Evolutionary conservation across 2,113 vertebrate species (phyloP).

Genomic region (Lycocorax pyrrhopterus): DNA sequence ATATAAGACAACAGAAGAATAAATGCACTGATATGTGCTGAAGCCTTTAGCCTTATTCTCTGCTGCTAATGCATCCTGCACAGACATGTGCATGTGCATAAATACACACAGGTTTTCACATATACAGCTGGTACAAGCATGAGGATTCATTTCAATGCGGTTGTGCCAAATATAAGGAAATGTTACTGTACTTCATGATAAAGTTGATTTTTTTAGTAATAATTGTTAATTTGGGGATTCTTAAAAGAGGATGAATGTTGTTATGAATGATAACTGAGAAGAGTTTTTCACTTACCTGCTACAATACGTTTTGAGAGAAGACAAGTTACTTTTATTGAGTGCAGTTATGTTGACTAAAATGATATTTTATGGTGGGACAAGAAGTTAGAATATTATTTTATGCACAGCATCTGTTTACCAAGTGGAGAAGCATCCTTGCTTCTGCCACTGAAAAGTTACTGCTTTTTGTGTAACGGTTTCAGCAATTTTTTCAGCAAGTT

Average conservation of each 20-base stretch:
- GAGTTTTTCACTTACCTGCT: background rate
- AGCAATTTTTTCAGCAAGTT: background rate
- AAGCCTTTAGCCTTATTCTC: background rate
- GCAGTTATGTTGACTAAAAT: background rate
- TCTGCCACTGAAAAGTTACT: background rate
- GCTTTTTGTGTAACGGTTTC: background rate
- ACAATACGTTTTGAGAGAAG: background rate
- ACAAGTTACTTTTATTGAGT: background rate
- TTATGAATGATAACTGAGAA: background rate
- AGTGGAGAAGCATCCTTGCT: background rate
- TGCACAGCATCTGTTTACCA: fast-evolving
- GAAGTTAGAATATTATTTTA: background rate
- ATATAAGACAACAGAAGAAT: background rate
- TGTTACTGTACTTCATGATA: background rate
- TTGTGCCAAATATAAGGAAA: background rate
- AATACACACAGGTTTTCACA: fast-evolving
- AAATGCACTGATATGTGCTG: background rate
- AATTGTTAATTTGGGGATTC: background rate
- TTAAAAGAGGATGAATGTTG: background rate
- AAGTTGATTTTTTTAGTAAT: background rate
- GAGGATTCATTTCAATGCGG: background rate
- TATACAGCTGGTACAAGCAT: background rate
- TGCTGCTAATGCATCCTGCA: background rate
- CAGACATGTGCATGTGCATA: fast-evolving
- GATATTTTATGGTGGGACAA: background rate